These are phyloP conservation scores for Cyclophora punctaria DNA, from an alignment of 2,888 invertebrate genomes.

Conservation along the genomic window DNA sequence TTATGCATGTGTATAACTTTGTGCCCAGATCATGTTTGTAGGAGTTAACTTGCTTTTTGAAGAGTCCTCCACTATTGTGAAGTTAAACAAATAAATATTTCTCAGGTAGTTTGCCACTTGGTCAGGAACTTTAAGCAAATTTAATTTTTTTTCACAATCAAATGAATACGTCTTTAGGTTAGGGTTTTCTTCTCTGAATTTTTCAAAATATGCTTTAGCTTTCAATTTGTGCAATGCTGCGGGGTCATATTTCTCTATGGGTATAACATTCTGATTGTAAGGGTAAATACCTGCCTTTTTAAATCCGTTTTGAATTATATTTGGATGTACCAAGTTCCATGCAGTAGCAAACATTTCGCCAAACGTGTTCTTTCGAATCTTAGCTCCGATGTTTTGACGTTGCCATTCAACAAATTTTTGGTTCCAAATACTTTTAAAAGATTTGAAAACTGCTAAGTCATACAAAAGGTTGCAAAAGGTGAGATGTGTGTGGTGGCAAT, in stretches of 20 bases:
- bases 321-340: conserved; percentile 5
- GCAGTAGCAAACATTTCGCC: conserved; percentile 4
- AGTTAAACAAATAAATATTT: too few species aligned
- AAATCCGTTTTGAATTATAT: conserved; percentile 10
- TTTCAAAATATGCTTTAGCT: conserved; percentile 6
- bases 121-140: too few species aligned
- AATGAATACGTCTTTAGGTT: too few species aligned
- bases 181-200: conserved; percentile 3
- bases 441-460: conserved; percentile 12
- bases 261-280: background rate
- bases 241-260: conserved; percentile 8
- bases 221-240: background rate
- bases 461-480: conserved; percentile 13
- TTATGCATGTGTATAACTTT: too few species aligned
- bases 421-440: conserved; percentile 10
- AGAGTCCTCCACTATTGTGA: too few species aligned
- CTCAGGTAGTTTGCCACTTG: too few species aligned
- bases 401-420: conserved; percentile 7
- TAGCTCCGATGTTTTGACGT: conserved; percentile 5
- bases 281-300: conserved; percentile 8
- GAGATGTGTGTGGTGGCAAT: conserved; percentile 11
- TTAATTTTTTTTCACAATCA: too few species aligned
- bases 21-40: too few species aligned
- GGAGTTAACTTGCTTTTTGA: too few species aligned
- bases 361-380: conserved; percentile 5